These are phyloP conservation scores for Periophthalmodon schlosseri DNA, from an alignment of 2,113 vertebrate genomes.

Conservation along the genomic window DNA sequence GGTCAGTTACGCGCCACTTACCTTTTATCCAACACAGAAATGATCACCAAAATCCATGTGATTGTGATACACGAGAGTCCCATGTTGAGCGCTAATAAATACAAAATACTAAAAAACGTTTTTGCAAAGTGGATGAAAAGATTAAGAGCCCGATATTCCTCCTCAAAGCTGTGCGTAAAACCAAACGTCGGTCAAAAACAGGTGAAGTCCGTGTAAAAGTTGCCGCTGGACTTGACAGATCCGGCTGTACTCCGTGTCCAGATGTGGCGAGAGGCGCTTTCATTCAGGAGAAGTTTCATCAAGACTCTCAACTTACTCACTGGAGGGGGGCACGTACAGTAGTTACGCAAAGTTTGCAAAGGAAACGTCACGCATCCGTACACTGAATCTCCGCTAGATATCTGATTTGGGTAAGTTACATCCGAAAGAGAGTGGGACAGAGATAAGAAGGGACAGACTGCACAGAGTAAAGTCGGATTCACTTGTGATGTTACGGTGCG, in stretches of 20 bases:
- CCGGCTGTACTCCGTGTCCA: conserved; percentile 46
- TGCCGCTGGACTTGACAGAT: conserved; percentile 48
- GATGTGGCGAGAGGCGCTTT: conserved; percentile 61
- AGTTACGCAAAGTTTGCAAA: conserved; percentile 37
- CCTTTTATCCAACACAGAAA: conserved; percentile 73
- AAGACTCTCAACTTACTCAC: conserved; percentile 35
- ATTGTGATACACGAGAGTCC: conserved; percentile 63
- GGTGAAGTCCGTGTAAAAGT: conserved; percentile 36
- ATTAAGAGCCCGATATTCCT: conserved; percentile 48
- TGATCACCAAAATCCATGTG: conserved; percentile 60
- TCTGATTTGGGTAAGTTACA: conserved; percentile 48
- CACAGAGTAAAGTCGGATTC: conserved; percentile 52
- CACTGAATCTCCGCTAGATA: conserved; percentile 42
- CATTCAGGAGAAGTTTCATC: conserved; percentile 68
- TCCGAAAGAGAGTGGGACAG: conserved; percentile 39
- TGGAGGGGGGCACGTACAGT: conserved; percentile 24
- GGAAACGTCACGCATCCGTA: conserved; percentile 48
- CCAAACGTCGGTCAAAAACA: conserved; percentile 16
- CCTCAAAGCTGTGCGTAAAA: conserved; percentile 19
- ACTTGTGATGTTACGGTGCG: conserved; percentile 64
- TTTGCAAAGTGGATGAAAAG: neutral
- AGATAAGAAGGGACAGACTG: conserved; percentile 25
- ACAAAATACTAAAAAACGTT: neutral
- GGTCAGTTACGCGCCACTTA: conserved; percentile 48
- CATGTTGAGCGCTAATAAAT: conserved; percentile 55